phyloP scores from a whole-genome alignment of 1,140 invertebrate species.

The Bombus sibiricus region DNA sequence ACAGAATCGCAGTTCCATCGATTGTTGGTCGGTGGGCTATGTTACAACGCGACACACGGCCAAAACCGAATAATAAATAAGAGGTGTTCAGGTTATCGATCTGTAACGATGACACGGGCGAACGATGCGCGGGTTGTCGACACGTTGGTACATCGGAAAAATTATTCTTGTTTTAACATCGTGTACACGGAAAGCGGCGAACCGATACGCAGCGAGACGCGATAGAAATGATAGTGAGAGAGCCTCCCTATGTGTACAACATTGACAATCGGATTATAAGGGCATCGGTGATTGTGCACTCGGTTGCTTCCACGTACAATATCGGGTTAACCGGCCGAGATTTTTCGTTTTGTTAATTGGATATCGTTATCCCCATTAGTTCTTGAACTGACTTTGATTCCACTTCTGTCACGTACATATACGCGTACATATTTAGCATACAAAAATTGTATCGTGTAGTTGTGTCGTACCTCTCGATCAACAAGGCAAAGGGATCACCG shows the following conservation, averaged over 20 bases:
- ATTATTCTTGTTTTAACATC: constrained; percentile 22
- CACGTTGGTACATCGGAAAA: neutral
- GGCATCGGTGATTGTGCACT: neutral
- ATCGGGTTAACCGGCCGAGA: neutral
- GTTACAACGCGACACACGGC: neutral
- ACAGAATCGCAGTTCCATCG: neutral
- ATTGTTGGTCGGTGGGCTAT: neutral
- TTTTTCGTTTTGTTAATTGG: neutral
- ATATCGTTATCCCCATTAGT: neutral
- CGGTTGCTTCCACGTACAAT: neutral
- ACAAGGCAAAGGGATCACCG: too few species aligned
- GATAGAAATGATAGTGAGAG: too few species aligned
- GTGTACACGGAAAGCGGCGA: too few species aligned
- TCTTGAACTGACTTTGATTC: too few species aligned
- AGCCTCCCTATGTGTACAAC: neutral
- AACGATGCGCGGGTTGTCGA: too few species aligned
- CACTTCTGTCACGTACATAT: too few species aligned
- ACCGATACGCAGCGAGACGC: neutral
- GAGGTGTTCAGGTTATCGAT: constrained; percentile 26
- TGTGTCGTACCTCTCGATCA: neutral
- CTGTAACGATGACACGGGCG: neutral
- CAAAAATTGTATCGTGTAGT: neutral
- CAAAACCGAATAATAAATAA: constrained; percentile 30
- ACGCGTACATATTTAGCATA: too few species aligned
- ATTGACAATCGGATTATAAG: constrained; percentile 54